Evolutionary conservation across 2,888 invertebrate genomes (phyloP).

Genomic region (Eristalinus sepulchralis): DNA sequence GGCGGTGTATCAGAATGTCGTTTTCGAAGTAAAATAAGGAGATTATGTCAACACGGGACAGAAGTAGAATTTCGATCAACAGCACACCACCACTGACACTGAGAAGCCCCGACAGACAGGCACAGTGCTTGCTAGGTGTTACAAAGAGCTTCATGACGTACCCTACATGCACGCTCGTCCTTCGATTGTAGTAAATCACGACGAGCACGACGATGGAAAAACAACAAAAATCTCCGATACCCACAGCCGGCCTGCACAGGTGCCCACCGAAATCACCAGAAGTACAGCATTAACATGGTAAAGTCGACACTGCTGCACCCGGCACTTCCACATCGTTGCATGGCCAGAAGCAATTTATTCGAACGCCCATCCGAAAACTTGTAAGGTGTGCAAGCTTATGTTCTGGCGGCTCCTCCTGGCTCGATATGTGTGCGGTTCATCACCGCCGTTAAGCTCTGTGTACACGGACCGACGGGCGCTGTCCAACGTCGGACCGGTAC

Average conservation of each 20-base stretch:
- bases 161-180: neutral
- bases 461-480: constrained; percentile 12
- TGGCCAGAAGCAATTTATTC: constrained; percentile 72
- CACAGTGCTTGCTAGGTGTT: neutral
- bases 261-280: constrained; percentile 45
- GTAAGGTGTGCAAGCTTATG: constrained; percentile 73
- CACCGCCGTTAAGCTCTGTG: constrained; percentile 54
- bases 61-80: neutral
- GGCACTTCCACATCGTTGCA: constrained; percentile 65
- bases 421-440: constrained; percentile 48
- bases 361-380: constrained; percentile 68
- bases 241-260: constrained; percentile 13
- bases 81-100: neutral
- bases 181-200: constrained; percentile 14
- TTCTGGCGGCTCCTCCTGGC: constrained; percentile 64
- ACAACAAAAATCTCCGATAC: constrained; percentile 3
- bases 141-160: constrained; percentile 8
- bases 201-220: neutral
- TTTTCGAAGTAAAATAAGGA: constrained; percentile 12
- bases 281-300: constrained; percentile 54
- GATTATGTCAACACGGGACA: constrained; percentile 42
- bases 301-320: constrained; percentile 50
- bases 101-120: neutral
- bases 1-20: constrained; percentile 30
- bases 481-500: constrained; percentile 17